A percentile compares a stretch with the other conserved stretches of the same genome.
Evolutionary conservation across 2,888 invertebrate species (phyloP).

Genomic region (Tiphia femorata): DNA sequence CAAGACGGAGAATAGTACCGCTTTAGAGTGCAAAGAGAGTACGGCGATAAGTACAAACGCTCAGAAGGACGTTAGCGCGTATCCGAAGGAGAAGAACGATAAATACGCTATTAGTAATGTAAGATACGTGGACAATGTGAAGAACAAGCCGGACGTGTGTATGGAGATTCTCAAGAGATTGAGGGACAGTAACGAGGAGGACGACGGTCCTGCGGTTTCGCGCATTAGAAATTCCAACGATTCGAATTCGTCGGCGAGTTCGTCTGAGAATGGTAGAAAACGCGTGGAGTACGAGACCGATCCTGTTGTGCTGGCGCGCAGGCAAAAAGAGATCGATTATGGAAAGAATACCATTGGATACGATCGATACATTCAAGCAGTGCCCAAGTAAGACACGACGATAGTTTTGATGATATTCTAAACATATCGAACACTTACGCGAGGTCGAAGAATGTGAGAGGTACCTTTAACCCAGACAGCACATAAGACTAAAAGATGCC

Average conservation of each 20-base stretch:
- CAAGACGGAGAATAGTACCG: not conserved
- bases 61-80: too few species aligned
- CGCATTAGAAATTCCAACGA: constrained; percentile 57
- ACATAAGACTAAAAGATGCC: too few species aligned
- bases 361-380: constrained; percentile 77
- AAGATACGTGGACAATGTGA: constrained; percentile 31
- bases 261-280: constrained; percentile 45
- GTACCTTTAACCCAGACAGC: too few species aligned
- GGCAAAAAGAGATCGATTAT: constrained; percentile 95
- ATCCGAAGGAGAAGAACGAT: too few species aligned
- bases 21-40: not conserved
- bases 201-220: constrained; percentile 44
- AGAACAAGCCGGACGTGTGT: constrained; percentile 22
- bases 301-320: constrained; percentile 77
- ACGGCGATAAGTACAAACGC: not conserved
- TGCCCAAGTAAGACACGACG: constrained; percentile 77
- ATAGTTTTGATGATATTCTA: not conserved
- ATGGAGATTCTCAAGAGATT: constrained; percentile 47
- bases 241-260: constrained; percentile 60
- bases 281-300: constrained; percentile 77
- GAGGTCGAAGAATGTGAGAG: too few species aligned
- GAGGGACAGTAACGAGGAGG: constrained; percentile 43
- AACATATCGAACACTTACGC: too few species aligned
- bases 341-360: constrained; percentile 94
- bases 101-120: constrained; percentile 2